Conservation (phyloP, 2,888 invertebrate genomes). For the Luperina nickerlii region DNA sequence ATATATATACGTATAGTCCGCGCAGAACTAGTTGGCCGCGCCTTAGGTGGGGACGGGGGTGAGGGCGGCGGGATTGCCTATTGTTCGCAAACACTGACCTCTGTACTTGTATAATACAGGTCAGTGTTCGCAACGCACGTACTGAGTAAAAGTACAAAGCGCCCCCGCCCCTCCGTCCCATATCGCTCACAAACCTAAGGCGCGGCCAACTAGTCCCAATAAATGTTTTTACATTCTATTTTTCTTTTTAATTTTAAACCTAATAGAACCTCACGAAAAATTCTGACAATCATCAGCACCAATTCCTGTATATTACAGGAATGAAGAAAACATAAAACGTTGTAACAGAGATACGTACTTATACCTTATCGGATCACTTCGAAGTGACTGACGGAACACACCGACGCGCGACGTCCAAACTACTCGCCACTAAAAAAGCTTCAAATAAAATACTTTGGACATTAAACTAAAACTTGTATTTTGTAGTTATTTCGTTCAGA, state of each 20-base stretch:
- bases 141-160: no score
- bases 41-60: no score
- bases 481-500: background rate
- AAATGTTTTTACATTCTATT: background rate
- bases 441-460: constrained; percentile 22
- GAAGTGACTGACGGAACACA: constrained; percentile 32
- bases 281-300: background rate
- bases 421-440: constrained; percentile 5
- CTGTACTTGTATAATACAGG: no score
- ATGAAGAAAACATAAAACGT: constrained; percentile 6
- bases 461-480: background rate
- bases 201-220: background rate
- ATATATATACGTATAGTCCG: no score
- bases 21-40: no score
- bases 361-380: constrained; percentile 38
- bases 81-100: no score
- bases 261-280: background rate
- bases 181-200: no score
- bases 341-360: constrained; percentile 32
- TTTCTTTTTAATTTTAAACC: background rate
- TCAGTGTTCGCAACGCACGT: no score
- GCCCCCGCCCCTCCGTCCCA: no score
- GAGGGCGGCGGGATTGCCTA: no score
- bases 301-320: background rate
- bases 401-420: constrained; percentile 6